Base-by-base conservation (phyloP, 2,888 invertebrate species). In the Macrophya alboannulata region DNA sequence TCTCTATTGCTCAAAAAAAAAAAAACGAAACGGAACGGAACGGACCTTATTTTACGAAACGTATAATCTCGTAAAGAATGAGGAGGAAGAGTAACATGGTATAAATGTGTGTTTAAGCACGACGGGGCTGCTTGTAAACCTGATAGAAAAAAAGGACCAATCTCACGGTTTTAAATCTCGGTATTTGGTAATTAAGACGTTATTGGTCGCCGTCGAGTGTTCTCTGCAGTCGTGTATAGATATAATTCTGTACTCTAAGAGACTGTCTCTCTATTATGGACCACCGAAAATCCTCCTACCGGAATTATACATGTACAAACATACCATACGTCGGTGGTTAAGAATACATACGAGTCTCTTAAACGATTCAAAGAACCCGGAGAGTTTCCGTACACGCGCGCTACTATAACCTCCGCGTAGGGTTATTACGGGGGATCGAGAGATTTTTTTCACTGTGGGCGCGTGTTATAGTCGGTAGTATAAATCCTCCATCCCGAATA, bases 151-250 rank as follows among this genome's bases (percentile, higher is more conserved):
- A 55, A n/a, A 55, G 1, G 51, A 51, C 17, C n/a, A n/a, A 51
- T 55, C n/a, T 72, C 83, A 85, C 72, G 85, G 82, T 83, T 85
- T 83, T 85, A 40, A 83, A 68, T 72, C 59, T 31, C 4, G 40
- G 62, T 51, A 77, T 82, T 55, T 21, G 72, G 83, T 85, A 85
- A 85, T 85, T 85, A 85, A 85, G 85, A 51, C 85, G 83, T 85
- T 85, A 72, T 62, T 59, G 81, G 77, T 77, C 37, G 15, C 37
- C 31, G 31, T 51, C n/a, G 15, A 37, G 12, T 48, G 31, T 17
- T 31, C 15, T 17, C 12, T 17, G 31, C n/a, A n/a, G n/a, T n/a
- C 10, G 77, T 77, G 17, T 77, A 31, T 45, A 31, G 31, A 31
- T 31, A 31, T 31, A 31, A 31, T 31, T 31, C 31, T 31, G 31